Conservation (phyloP, 2,797 vertebrate genomes). For the Aeoliscus strigatus region DNA sequence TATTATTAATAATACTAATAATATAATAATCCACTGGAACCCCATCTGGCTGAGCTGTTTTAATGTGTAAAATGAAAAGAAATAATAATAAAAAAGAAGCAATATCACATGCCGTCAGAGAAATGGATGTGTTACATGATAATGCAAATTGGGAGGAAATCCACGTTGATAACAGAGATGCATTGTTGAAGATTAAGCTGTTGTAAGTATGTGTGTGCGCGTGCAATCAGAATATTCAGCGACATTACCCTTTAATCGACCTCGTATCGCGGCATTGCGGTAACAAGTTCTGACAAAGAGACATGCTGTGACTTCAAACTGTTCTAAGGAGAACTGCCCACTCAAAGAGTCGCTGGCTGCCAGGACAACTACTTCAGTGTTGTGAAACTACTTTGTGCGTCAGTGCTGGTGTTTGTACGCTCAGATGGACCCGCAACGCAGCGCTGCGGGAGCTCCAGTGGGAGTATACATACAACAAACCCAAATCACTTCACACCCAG, state of each 20-base stretch:
- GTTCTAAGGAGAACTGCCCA: constrained; percentile 57
- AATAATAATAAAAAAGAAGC: constrained; percentile 24
- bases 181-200: background rate
- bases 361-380: constrained; percentile 55
- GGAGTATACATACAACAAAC: constrained; percentile 55
- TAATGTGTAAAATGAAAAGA: too few relatives aligned
- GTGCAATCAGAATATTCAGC: constrained; percentile 6
- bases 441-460: constrained; percentile 54
- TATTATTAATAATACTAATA: too few relatives aligned
- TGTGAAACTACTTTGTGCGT: constrained; percentile 60
- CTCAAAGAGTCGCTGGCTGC: constrained; percentile 47
- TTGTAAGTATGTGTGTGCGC: background rate
- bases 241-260: constrained; percentile 21
- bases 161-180: too few relatives aligned
- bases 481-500: constrained; percentile 53
- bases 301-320: constrained; percentile 53
- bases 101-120: constrained; percentile 30
- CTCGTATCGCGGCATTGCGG: constrained; percentile 27
- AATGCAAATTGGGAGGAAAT: too few relatives aligned
- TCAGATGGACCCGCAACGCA: constrained; percentile 64
- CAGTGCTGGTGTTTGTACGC: constrained; percentile 43
- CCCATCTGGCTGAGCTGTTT: too few relatives aligned
- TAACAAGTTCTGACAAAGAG: constrained; percentile 42
- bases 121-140: constrained; percentile 7
- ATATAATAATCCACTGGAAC: too few relatives aligned